Percentiles rank a stretch among this genome's conserved stretches.
These are phyloP conservation scores for Dysdera silvatica DNA, from an alignment of 1,140 invertebrate species.

Conservation along the genomic window DNA sequence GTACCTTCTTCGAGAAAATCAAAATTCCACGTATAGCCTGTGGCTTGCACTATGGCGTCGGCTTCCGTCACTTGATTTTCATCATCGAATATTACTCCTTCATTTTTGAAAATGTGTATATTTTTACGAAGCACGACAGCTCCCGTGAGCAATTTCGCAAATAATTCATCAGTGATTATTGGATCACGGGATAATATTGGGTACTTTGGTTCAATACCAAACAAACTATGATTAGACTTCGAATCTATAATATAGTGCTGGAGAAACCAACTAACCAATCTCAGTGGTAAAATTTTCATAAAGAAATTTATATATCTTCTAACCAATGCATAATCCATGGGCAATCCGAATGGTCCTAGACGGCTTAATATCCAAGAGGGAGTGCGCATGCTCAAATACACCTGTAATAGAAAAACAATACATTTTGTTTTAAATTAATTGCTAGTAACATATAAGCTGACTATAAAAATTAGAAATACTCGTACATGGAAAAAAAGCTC, in stretches of 20 bases:
- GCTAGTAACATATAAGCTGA: no score
- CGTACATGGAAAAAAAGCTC: no score
- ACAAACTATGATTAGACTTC: neutral
- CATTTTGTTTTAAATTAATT: neutral
- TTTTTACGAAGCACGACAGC: conserved; percentile 42
- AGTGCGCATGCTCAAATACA: conserved; percentile 46
- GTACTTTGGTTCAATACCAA: neutral
- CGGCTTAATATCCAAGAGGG: conserved; percentile 47
- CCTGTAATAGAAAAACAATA: conserved; percentile 33
- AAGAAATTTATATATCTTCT: neutral
- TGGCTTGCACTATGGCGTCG: conserved; percentile 42
- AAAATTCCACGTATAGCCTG: conserved; percentile 44
- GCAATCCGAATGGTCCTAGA: conserved; percentile 40
- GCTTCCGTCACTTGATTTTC: conserved; percentile 28
- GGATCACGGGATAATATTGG: conserved; percentile 3
- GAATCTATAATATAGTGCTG: neutral
- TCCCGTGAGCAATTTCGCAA: conserved; percentile 39
- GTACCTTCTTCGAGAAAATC: conserved; percentile 39
- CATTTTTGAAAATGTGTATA: conserved; percentile 38
- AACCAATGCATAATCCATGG: conserved; percentile 35
- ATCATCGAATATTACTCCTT: conserved; percentile 39
- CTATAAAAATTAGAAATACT: no score
- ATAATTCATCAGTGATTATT: neutral
- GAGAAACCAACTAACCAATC: neutral
- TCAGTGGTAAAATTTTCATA: neutral